Evolutionary conservation across 2,113 vertebrate species (phyloP), one percentile per base, ranked within the genome.

Genomic region (Thamnaconus septentrionalis): DNA sequence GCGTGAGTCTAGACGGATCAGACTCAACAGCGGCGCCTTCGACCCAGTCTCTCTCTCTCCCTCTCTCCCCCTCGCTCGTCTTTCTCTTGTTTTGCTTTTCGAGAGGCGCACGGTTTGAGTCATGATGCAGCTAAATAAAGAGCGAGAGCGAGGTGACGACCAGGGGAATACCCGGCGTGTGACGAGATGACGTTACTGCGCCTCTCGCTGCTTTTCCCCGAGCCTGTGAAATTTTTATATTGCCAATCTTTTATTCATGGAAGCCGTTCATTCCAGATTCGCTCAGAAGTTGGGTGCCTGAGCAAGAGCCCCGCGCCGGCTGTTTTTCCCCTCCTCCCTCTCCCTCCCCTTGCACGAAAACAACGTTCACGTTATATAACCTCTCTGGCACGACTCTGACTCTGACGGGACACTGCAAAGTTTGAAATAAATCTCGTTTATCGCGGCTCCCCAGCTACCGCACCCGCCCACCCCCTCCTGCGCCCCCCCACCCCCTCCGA

Each of bases 161-260:
- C 64, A 73, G 87, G 86, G 86, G 83, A 90, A 89, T 87, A 88
- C 86, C 86, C 85, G 72, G 63, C 81, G 76, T 77, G 77, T 81
- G 87, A 86, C 67, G 71, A 82, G 61, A 73, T 87, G 84, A 85
- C 75, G 73, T 80, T 82, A 84, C 79, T 87, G 18, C 8, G 5
- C 84, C 79, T 66, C 61, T 61, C 80, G 80, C 76, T 56, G 43
- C 60, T 5, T 5, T 66, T 78, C 83, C 84, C 64, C 46, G 59
- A 75, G 72, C 47, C 79, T 81, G 61, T 80, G 80, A 41, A 71
- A 82, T 83, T 86, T 48, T 86, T 79, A 81, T 71, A 87, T 66
- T 40, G 41, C 9, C 54, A 68, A 86, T 87, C 67, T 84, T 86
- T 88, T 84, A 86, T 90, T 88, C 75, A 89, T 81, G 69, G 43